Percentiles rank a stretch among this genome's conserved stretches.
These are phyloP conservation scores for Stenichneumon culpator DNA, from an alignment of 2,888 invertebrate species.

Conservation along the genomic window DNA sequence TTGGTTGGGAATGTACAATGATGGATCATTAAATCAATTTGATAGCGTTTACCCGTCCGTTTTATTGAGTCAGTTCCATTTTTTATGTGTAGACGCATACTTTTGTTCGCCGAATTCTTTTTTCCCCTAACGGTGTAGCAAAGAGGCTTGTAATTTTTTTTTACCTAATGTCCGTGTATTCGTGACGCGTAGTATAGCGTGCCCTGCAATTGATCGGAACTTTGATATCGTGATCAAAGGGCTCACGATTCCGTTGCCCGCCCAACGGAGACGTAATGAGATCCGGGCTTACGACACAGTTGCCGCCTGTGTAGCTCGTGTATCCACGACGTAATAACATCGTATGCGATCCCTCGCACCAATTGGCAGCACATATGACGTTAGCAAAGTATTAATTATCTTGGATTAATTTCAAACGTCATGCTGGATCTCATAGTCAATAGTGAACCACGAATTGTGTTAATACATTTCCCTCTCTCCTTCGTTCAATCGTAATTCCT, in stretches of 20 bases:
- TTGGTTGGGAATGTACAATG: no score
- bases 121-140: neutral
- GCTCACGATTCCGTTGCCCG: slow-evolving; percentile 24
- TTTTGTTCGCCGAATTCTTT: neutral
- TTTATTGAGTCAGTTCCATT: neutral
- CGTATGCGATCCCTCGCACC: neutral
- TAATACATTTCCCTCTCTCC: neutral
- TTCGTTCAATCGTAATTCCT: neutral
- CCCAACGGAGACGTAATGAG: slow-evolving; percentile 34
- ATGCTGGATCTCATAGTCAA: neutral
- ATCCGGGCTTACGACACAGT: neutral
- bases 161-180: neutral
- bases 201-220: neutral
- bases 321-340: slow-evolving; percentile 14
- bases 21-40: neutral
- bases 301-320: neutral
- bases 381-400: neutral
- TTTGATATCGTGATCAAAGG: slow-evolving; percentile 35
- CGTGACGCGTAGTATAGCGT: no score
- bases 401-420: neutral
- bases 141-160: neutral
- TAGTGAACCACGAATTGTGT: neutral
- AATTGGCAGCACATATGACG: neutral
- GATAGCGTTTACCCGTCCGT: no score
- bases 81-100: neutral